Evolutionary conservation across 35 echinoderm and acorn worm species (phyloP), one percentile per base, ranked within the genome.

Genomic region (Holothuria glaberrima): DNA sequence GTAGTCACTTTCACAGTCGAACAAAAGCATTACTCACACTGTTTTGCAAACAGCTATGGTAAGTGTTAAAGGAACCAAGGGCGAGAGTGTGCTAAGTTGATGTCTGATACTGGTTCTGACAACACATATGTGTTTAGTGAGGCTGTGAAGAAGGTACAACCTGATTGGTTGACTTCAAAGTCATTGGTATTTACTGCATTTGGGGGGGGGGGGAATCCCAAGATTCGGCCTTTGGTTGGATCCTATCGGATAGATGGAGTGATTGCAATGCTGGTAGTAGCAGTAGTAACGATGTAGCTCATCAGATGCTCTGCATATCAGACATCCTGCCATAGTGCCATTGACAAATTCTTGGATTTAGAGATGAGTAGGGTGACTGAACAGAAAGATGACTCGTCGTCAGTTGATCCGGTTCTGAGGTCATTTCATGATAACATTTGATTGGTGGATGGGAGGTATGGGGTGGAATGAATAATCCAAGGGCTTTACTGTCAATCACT

Each of bases 131-230:
- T 65, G 3, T 86, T 57, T 66, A 86, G 82, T 86, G 61, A 20
- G 0, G 57, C 45, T 86, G 82, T 36, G 29, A 86, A 67, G 57
- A 38, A 86, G 32, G 29, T 86, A 63, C 17, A 50, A 30, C 57
- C 58, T 86, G 82, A 66, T 9, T 86, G 82, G 82, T 64, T 88
- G 65, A 88, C 62, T n/a, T 69, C 6, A 0, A 88, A 88, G 45
- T 88, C 85, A 44, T 4, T 88, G 18, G 65, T 61, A 88, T 88
- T 68, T 88, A 61, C 62, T 69, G 85, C 85, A 88, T 88, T 65
- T 48, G 59, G 60, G 60, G 66, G 69, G 28, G 85, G 60, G 3
- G 69, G 48, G 12, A 60, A 60, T 32, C 24, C 34, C 5, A 68
- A 65, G 14, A 57, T 34, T 48, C 76, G 48, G n/a, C n/a, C n/a